Evolutionary conservation across 2,797 vertebrate genomes (phyloP).

Genomic region (Hydrocynus forskahlii): DNA sequence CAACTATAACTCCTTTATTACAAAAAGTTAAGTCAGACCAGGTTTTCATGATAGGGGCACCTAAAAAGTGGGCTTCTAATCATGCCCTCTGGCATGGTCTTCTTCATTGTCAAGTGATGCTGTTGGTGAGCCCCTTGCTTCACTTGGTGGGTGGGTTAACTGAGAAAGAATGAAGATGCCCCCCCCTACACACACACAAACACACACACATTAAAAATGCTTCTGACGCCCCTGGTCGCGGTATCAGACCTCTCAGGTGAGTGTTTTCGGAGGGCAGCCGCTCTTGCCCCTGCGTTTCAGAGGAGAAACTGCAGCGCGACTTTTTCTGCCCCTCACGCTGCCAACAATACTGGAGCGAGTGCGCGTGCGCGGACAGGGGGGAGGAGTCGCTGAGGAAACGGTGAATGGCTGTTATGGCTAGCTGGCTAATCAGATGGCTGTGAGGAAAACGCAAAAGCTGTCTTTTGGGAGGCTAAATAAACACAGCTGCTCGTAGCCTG

Average conservation of each 20-base stretch:
- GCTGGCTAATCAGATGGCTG: conserved; percentile 51
- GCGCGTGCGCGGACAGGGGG: conserved; percentile 59
- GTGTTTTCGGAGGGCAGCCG: background rate
- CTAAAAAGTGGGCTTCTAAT: too few relatives aligned
- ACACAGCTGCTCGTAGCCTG: background rate
- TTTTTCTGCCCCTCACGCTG: background rate
- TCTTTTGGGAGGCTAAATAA: background rate
- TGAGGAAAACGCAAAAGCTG: conserved; percentile 24
- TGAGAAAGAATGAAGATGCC: too few relatives aligned
- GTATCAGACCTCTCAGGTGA: background rate
- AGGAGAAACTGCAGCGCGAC: background rate
- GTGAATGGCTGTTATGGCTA: conserved; percentile 56
- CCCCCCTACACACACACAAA: too few relatives aligned
- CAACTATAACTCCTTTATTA: too few relatives aligned
- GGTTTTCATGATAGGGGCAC: too few relatives aligned
- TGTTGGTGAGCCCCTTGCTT: too few relatives aligned
- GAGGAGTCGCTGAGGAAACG: conserved; percentile 54
- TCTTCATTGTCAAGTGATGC: too few relatives aligned
- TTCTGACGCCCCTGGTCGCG: too few relatives aligned
- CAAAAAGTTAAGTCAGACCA: too few relatives aligned
- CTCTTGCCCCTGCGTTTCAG: background rate
- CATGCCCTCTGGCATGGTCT: too few relatives aligned
- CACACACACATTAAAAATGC: too few relatives aligned
- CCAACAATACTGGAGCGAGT: conserved; percentile 1
- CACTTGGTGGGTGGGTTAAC: too few relatives aligned